These are phyloP conservation scores for Seriola aureovittata DNA, from an alignment of 2,113 vertebrate species.

Conservation along the genomic window DNA sequence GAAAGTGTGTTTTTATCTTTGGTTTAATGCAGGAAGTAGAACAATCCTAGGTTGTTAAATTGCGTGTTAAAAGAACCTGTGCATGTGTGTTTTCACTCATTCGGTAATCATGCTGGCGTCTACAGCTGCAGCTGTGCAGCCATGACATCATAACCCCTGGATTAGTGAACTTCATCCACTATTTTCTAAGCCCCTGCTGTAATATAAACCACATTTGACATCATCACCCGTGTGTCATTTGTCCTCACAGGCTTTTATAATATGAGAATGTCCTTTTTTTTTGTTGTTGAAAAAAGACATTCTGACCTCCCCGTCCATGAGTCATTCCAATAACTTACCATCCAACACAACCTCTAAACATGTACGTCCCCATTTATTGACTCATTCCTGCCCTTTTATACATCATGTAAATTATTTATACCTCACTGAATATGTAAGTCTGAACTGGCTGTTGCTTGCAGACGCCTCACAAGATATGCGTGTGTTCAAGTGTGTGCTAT, in stretches of 20 bases:
- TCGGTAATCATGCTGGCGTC: constrained; percentile 23
- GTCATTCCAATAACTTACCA: constrained; percentile 9
- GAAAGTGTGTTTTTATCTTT: constrained; percentile 20
- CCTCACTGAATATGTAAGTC: constrained; percentile 4
- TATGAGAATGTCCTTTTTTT: constrained; percentile 9
- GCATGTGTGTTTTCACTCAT: constrained; percentile 58
- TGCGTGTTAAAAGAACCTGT: constrained; percentile 11
- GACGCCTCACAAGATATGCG: constrained; percentile 67
- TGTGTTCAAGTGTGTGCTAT: constrained; percentile 61
- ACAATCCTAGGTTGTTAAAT: not conserved
- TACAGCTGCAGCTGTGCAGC: constrained; percentile 38
- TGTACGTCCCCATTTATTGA: not conserved
- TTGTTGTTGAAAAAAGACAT: constrained; percentile 26
- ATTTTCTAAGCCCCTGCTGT: not conserved
- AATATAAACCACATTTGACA: not conserved
- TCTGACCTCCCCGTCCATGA: not conserved
- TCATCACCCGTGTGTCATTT: constrained; percentile 8
- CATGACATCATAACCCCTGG: constrained; percentile 1
- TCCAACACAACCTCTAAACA: constrained; percentile 16
- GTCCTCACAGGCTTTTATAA: not conserved
- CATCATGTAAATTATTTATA: not conserved
- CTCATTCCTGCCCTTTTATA: not conserved
- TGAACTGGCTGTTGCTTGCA: constrained; percentile 68
- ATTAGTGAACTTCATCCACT: not conserved
- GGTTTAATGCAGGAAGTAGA: constrained; percentile 21